These are phyloP conservation scores for Zeugodacus cucurbitae DNA, from an alignment of 1,140 invertebrate species.

Conservation along the genomic window DNA sequence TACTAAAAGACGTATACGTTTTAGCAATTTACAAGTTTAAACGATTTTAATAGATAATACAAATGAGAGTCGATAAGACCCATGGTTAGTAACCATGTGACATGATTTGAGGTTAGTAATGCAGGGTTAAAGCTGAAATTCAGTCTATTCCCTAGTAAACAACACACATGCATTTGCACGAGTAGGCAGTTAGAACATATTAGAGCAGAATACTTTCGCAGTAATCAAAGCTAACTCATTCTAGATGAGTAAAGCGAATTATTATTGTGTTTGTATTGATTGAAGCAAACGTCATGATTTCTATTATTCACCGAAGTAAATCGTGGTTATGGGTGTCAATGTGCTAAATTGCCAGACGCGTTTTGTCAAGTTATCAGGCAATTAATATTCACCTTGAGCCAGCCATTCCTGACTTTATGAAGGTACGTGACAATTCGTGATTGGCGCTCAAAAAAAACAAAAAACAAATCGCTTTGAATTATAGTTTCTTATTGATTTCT, in stretches of 20 bases:
- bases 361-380: neutral
- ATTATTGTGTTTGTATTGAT: neutral
- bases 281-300: too few species aligned
- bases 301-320: neutral
- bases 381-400: constrained; percentile 30
- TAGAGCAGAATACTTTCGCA: neutral
- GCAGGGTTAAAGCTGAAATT: too few species aligned
- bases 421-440: neutral
- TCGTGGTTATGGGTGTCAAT: neutral
- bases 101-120: too few species aligned
- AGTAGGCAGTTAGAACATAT: neutral
- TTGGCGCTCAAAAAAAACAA: neutral
- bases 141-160: neutral
- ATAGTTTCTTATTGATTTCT: neutral
- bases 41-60: too few species aligned
- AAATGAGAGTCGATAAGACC: too few species aligned
- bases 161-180: neutral
- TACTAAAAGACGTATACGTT: too few species aligned
- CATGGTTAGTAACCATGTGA: too few species aligned
- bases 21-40: too few species aligned
- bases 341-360: constrained; percentile 18
- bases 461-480: neutral
- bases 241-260: neutral
- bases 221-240: neutral
- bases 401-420: constrained; percentile 8